These are phyloP conservation scores for Oenanthe melanoleuca DNA, from an alignment of 2,113 vertebrate genomes.

Conservation along the genomic window DNA sequence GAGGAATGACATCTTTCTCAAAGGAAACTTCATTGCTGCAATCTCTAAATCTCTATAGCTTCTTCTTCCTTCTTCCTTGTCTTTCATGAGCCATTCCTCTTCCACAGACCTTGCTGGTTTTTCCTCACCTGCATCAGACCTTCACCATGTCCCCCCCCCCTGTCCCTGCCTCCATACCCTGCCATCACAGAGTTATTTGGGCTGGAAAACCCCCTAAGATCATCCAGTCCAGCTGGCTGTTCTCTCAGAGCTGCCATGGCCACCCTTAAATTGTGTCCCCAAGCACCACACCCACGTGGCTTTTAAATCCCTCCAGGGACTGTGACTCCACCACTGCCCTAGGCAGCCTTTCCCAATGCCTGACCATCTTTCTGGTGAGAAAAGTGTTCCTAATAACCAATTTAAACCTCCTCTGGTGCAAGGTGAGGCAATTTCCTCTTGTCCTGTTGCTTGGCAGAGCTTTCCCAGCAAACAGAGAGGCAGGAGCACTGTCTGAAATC, in stretches of 20 bases:
- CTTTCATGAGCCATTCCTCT: background rate
- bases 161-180: background rate
- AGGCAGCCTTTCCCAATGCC: background rate
- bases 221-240: too few species aligned
- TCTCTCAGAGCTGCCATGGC: background rate
- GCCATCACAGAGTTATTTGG: background rate
- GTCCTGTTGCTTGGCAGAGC: background rate
- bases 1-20: background rate
- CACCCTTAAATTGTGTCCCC: accelerated
- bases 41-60: accelerated
- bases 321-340: background rate
- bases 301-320: background rate
- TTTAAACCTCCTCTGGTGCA: background rate
- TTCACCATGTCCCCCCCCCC: background rate
- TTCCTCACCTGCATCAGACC: background rate
- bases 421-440: background rate
- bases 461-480: background rate
- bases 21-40: background rate
- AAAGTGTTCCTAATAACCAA: background rate
- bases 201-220: background rate
- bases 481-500: background rate
- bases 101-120: background rate
- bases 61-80: background rate
- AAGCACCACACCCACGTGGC: accelerated
- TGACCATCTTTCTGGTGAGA: background rate